Conservation (phyloP, 2,113 vertebrate species). For the Orthonyx spaldingii region DNA sequence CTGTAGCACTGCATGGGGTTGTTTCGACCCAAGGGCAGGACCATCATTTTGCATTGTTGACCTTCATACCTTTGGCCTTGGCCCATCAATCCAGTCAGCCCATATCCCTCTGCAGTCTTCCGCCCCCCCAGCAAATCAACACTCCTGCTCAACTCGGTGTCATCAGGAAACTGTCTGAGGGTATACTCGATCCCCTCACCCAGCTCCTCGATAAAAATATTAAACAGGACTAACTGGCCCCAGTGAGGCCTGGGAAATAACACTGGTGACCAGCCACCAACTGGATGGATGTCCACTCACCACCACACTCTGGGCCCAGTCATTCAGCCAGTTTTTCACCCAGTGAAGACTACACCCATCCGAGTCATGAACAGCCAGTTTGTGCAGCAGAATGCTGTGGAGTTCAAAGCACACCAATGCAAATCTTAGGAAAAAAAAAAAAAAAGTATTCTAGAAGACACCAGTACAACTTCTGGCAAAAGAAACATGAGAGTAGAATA, state of each 20-base stretch:
- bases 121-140: neutral
- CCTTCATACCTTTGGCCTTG: neutral
- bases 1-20: neutral
- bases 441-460: neutral
- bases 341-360: neutral
- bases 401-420: neutral
- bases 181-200: fast-evolving
- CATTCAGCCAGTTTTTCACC: neutral
- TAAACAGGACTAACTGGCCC: neutral
- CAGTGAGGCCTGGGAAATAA: neutral
- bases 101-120: neutral
- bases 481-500: neutral
- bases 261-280: neutral
- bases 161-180: neutral
- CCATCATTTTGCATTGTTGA: neutral
- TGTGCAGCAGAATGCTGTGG: neutral
- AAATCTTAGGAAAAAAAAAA: neutral
- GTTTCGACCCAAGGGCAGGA: neutral
- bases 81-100: neutral
- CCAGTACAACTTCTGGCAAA: neutral
- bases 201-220: fast-evolving
- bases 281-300: neutral
- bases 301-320: neutral
- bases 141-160: neutral
- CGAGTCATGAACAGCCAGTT: neutral